These are phyloP conservation scores for Pinctada fucata DNA, from an alignment of 2,888 invertebrate genomes.

Conservation along the genomic window DNA sequence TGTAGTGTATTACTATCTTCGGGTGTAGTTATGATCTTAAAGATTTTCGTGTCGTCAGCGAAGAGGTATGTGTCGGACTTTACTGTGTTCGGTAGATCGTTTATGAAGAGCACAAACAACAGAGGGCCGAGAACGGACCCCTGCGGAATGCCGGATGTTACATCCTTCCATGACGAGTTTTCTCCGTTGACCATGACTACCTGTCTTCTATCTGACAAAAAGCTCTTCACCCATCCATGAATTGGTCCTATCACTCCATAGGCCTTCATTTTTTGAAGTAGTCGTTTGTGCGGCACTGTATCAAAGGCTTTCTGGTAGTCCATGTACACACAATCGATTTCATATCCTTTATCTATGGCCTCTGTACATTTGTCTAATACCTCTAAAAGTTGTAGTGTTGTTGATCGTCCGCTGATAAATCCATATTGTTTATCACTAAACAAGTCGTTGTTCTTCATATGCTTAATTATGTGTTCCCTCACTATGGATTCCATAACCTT, in stretches of 20 bases:
- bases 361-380: conserved; percentile 22
- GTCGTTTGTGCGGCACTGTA: conserved; percentile 13
- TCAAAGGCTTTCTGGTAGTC: conserved; percentile 27
- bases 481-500: conserved; percentile 13
- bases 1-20: no score
- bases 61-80: no score
- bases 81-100: conserved; percentile 6
- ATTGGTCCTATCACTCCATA: conserved; percentile 6
- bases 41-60: no score
- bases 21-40: no score
- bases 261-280: conserved; percentile 1
- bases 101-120: neutral
- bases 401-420: conserved; percentile 10
- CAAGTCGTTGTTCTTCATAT: neutral
- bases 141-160: conserved; percentile 6
- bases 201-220: conserved; percentile 1
- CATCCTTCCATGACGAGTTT: neutral
- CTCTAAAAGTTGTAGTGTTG: conserved; percentile 9
- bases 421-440: conserved; percentile 21
- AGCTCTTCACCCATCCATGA: neutral
- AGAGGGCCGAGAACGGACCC: conserved; percentile 4
- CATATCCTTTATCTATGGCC: neutral
- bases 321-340: conserved; percentile 15
- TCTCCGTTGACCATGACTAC: conserved; percentile 5
- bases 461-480: neutral